Evolutionary conservation across 2,113 vertebrate genomes (phyloP), one percentile per base, ranked within the genome.

Genomic region (Oceanodroma tethys): DNA sequence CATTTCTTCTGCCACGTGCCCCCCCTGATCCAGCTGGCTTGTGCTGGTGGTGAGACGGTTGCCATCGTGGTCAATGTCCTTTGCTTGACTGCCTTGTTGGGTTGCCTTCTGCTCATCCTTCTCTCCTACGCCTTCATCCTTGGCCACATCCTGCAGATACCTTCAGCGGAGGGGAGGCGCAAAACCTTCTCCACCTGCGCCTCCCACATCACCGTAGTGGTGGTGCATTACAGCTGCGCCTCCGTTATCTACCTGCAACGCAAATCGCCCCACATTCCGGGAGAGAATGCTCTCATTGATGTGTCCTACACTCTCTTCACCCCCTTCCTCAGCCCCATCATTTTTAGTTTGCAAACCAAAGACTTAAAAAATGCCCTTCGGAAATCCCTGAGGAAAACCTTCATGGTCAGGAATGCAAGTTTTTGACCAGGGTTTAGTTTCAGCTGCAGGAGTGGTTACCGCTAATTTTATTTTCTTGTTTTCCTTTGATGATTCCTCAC

Each of bases 391-490:
- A 43, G 38, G 29, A 55, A 18, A 34, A 73, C 15, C 36, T 32
- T 73, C 16, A 3, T 34, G 2, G 1, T 25, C 8, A 1, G 5
- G 21, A 73, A 56, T 3, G 52, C 1, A 9, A 19, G 25, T 42
- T 25, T 43, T 25, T 25, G 52, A 38, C 38, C 30, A 7, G 22
- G 16, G 3, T 43, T 22, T 18, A 7, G 50, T 22, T 32, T 40
- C 19, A 40, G 48, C 27, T 30, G 3, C 36, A 23, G 48, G 48
- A 40, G 36, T 5, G 4, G 27, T 30, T 40, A 11, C 13, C 4
- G 36, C 70, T 53, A 13, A 23, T 20, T 40, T 38, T 43, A 21
- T 19, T 47, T 26, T 48, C 25, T 36, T 42, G 40, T 42, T 52
- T 38, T 22, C 19, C 23, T 21, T 52, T 22, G n/a, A 19, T 22